phyloP scores from a whole-genome alignment of 2,113 vertebrate species.

The Haplochromis vanheusdeni region DNA sequence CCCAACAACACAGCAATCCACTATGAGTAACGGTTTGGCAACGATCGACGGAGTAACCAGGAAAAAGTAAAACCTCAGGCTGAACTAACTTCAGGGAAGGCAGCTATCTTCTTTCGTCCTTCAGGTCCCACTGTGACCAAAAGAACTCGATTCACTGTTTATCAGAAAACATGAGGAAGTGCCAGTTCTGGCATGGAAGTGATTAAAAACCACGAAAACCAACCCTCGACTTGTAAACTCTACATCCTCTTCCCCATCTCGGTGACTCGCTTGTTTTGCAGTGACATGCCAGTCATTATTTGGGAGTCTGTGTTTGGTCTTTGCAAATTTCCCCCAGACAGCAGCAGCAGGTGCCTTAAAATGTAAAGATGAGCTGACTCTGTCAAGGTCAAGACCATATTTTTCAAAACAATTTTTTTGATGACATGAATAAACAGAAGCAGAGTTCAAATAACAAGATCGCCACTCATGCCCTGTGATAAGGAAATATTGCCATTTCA shows the following conservation, averaged over 20 bases:
- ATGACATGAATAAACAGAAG: not conserved
- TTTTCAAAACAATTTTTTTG: not conserved
- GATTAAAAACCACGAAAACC: not conserved
- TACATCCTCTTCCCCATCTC: not conserved
- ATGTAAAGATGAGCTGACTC: not conserved
- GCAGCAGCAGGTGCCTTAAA: not conserved
- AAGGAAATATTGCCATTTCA: not conserved
- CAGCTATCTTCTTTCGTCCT: not conserved
- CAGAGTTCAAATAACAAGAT: not conserved
- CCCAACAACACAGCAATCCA: not conserved
- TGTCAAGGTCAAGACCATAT: not conserved
- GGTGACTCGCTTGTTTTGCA: not conserved
- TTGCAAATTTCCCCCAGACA: not conserved
- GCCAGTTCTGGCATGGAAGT: not conserved
- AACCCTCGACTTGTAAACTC: not conserved
- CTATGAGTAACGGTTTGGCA: not conserved
- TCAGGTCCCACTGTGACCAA: not conserved
- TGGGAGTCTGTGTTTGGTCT: constrained; percentile 17
- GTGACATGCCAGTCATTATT: not conserved
- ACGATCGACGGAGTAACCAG: not conserved
- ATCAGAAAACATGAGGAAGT: not conserved
- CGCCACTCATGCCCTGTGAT: not conserved
- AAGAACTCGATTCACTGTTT: not conserved
- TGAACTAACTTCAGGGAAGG: not conserved
- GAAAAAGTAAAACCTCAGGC: not conserved